Evolutionary conservation across 2,113 vertebrate genomes (phyloP).

Genomic region (Vulpes vulpes): DNA sequence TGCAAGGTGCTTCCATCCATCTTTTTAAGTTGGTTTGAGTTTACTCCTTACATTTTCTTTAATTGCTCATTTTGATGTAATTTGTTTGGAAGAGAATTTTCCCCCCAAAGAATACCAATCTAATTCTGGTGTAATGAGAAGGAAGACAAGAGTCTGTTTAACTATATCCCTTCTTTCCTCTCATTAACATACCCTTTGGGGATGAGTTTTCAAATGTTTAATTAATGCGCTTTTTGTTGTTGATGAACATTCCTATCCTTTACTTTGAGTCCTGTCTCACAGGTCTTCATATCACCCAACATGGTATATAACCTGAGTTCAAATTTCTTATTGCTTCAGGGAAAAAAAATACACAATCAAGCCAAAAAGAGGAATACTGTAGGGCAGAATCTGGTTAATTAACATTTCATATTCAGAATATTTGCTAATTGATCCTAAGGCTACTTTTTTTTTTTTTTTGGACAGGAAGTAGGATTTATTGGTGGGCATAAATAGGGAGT

Average conservation of each 20-base stretch:
- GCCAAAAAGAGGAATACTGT: neutral
- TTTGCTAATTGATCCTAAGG: neutral
- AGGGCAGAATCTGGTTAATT: neutral
- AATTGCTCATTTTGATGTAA: neutral
- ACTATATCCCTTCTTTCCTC: neutral
- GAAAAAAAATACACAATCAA: neutral
- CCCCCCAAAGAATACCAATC: neutral
- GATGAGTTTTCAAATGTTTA: slow-evolving; percentile 43
- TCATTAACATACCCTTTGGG: neutral
- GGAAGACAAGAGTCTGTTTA: neutral
- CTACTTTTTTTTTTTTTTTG: neutral
- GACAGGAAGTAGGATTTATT: no score
- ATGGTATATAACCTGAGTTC: neutral
- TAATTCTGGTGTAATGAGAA: neutral
- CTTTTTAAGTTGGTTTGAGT: neutral
- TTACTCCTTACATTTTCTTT: neutral
- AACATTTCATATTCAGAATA: slow-evolving; percentile 47
- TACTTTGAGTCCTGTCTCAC: neutral
- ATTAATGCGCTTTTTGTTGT: neutral
- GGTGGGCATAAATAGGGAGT: no score
- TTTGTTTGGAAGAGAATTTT: neutral
- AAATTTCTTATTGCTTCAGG: neutral
- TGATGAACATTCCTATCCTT: neutral
- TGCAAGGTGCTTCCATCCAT: neutral
- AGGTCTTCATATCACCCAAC: neutral